These are phyloP conservation scores for Eilema griseolum DNA, from an alignment of 2,888 invertebrate species.

Conservation along the genomic window DNA sequence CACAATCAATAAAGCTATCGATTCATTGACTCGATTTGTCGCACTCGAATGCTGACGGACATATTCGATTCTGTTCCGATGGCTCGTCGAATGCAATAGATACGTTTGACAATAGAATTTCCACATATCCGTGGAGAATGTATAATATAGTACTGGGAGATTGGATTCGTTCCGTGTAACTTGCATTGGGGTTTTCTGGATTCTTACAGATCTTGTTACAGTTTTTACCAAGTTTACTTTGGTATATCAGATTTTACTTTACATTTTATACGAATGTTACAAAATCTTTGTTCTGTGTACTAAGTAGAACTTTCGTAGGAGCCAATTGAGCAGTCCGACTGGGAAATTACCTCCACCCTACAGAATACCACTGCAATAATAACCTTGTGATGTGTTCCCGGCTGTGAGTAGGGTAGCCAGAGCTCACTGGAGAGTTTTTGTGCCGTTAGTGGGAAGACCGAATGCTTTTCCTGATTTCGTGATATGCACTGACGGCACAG, in stretches of 20 bases:
- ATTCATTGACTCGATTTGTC: slow-evolving; percentile 36
- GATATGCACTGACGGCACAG: too few species aligned
- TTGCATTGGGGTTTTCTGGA: background rate
- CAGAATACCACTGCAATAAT: too few species aligned
- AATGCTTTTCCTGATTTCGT: too few species aligned
- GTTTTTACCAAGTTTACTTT: background rate
- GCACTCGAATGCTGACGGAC: slow-evolving; percentile 33
- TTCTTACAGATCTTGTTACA: background rate
- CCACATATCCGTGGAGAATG: slow-evolving; percentile 40
- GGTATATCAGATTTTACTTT: background rate
- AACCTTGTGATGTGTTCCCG: too few species aligned
- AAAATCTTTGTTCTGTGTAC: too few species aligned
- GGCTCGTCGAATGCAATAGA: slow-evolving; percentile 25
- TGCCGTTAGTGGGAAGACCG: too few species aligned
- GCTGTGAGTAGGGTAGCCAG: too few species aligned
- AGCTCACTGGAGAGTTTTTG: too few species aligned
- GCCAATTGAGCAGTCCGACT: too few species aligned
- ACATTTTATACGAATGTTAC: background rate
- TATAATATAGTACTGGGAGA: slow-evolving; percentile 35
- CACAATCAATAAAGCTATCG: slow-evolving; percentile 35
- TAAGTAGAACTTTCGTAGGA: too few species aligned
- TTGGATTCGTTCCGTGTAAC: slow-evolving; percentile 34
- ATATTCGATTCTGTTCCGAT: slow-evolving; percentile 39
- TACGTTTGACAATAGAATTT: slow-evolving; percentile 28
- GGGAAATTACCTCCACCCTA: too few species aligned